These are phyloP conservation scores for Nowickia ferox DNA, from an alignment of 2,888 invertebrate species.

Conservation along the genomic window DNA sequence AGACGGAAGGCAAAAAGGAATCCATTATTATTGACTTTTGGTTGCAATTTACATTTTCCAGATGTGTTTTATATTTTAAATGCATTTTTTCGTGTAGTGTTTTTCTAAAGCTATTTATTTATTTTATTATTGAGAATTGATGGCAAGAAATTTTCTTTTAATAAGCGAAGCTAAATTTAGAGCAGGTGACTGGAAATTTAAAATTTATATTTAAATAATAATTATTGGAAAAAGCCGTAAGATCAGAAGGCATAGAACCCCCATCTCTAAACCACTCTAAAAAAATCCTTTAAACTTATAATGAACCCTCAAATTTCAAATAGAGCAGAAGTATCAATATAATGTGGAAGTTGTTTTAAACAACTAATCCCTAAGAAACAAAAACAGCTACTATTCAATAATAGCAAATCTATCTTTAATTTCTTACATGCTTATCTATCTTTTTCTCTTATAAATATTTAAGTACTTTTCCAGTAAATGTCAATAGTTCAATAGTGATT, in stretches of 20 bases:
- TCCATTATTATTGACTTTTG: slow-evolving; percentile 67
- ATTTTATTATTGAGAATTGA: slow-evolving; percentile 13
- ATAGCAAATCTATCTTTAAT: neutral
- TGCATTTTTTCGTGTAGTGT: slow-evolving; percentile 10
- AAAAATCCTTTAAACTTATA: no score
- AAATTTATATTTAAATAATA: no score
- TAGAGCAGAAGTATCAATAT: no score
- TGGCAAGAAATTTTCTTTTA: neutral
- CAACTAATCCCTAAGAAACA: neutral
- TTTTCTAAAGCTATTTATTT: slow-evolving; percentile 19
- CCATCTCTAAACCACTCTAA: no score
- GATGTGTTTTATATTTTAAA: slow-evolving; percentile 53
- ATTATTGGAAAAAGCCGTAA: no score
- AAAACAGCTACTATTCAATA: neutral
- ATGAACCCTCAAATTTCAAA: no score
- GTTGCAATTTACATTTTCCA: slow-evolving; percentile 68
- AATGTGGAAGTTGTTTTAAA: no score
- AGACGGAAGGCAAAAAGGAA: neutral
- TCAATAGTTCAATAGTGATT: slow-evolving; percentile 21
- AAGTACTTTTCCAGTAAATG: slow-evolving; percentile 8
- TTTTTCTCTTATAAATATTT: slow-evolving; percentile 4
- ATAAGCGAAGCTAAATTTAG: no score
- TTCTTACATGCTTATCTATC: neutral
- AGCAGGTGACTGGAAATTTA: no score
- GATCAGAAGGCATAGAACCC: no score